phyloP scores from a whole-genome alignment of 2,888 invertebrate species.

The Sinotaia quadrata region DNA sequence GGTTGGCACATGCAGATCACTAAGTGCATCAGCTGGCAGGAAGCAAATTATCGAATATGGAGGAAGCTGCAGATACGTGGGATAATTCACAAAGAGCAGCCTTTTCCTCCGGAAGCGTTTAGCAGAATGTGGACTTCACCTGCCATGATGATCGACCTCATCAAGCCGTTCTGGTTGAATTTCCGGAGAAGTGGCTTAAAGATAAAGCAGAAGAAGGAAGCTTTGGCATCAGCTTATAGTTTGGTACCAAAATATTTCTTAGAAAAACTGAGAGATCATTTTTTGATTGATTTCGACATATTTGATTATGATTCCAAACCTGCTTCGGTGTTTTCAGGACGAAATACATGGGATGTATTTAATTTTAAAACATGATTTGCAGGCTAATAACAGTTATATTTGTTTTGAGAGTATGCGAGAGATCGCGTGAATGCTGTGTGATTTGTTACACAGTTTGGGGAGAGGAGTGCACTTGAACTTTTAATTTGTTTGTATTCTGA shows the following conservation, averaged over 20 bases:
- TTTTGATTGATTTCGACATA: slow-evolving; percentile 47
- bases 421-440: too few species aligned
- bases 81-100: slow-evolving; percentile 38
- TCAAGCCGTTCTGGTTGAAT: slow-evolving; percentile 24
- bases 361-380: not conserved
- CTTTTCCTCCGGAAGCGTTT: slow-evolving; percentile 38
- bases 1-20: slow-evolving; percentile 32
- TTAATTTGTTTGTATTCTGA: too few species aligned
- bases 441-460: too few species aligned
- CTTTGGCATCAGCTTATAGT: slow-evolving; percentile 48
- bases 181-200: slow-evolving; percentile 34
- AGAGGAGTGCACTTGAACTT: too few species aligned
- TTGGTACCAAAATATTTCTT: slow-evolving; percentile 40
- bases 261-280: slow-evolving; percentile 40
- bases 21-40: slow-evolving; percentile 40
- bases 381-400: too few species aligned
- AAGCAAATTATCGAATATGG: slow-evolving; percentile 46
- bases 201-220: slow-evolving; percentile 43
- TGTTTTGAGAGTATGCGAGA: too few species aligned
- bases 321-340: slow-evolving; percentile 18
- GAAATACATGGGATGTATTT: slow-evolving; percentile 3
- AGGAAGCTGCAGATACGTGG: slow-evolving; percentile 53
- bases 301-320: slow-evolving; percentile 48
- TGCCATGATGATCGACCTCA: slow-evolving; percentile 29
- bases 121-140: slow-evolving; percentile 15